Conservation (phyloP, 2,113 vertebrate genomes). For the Alethe castanea region DNA sequence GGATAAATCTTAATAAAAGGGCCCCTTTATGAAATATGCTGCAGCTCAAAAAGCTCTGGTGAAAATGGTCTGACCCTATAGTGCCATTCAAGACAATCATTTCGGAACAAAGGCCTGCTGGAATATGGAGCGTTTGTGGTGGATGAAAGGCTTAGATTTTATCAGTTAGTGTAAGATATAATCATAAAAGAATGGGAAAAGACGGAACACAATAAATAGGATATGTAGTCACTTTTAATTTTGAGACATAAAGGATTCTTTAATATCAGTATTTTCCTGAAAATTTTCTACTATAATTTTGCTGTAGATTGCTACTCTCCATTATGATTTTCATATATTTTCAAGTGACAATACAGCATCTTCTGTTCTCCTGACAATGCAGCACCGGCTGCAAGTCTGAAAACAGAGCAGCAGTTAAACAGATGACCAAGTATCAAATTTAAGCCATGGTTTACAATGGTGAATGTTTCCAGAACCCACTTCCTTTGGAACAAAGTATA, state of each 20-base stretch:
- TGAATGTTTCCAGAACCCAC: not conserved
- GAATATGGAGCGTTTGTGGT: not conserved
- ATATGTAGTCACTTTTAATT: not conserved
- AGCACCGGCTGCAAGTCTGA: not conserved
- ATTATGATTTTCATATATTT: not conserved
- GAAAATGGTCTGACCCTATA: not conserved
- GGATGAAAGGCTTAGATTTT: constrained; percentile 5
- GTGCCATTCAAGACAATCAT: not conserved
- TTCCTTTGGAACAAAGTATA: not conserved
- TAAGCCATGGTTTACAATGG: not conserved
- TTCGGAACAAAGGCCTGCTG: not conserved
- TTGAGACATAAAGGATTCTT: not conserved
- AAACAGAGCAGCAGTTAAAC: not conserved
- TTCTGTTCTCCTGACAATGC: fast-evolving
- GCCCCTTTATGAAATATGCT: not conserved
- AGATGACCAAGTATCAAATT: not conserved
- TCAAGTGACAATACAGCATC: not conserved
- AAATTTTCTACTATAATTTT: not conserved
- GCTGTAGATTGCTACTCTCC: not conserved
- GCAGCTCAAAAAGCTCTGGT: not conserved
- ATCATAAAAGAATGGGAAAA: not conserved
- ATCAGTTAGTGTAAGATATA: not conserved
- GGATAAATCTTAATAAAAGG: not conserved
- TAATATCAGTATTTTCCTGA: not conserved
- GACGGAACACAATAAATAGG: not conserved